Evolutionary conservation across 1,140 invertebrate species (phyloP), one percentile per base, ranked within the genome.

Genomic region (Globodera ellingtonae): DNA sequence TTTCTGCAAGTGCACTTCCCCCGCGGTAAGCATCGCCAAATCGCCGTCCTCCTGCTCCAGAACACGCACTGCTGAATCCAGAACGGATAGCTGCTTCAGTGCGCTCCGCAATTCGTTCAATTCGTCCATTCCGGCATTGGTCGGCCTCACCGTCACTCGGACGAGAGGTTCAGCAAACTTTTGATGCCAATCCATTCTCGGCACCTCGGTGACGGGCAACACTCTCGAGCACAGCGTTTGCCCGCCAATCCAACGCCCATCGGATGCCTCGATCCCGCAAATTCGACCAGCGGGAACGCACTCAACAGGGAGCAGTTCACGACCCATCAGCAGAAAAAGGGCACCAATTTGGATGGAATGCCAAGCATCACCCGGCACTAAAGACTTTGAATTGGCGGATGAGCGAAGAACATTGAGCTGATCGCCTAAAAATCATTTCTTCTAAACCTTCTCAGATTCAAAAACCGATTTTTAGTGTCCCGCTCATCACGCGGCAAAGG

Each of bases 1-100:
- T 85, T 95, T 93, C 89, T 98, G 94, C 56, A 99, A 91, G 91
- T 99, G 98, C 8, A 99, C 95, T 91, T 99, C 96, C 0, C 98
- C 98, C 9, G 96, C 94, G 0, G 97, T 98, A 5, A 95, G 92
- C n/a, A 99, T 91, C 2, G 99, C 94, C 89, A 97, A 93, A 90
- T 99, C 96, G 0, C 98, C 98, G 9, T 93, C 96, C 87, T 97
- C 94, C 90, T 88, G 81, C 75, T 88, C 85, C 21, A 87, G 7
- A 48, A 89, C 78, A 47, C 86, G 70, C 82, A 82, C 89, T 78
- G 83, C 89, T 79, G 83, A 93, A 91, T 98, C 97, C 1, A 96
- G 94, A 90, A 98, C 95, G 90, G 95, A 95, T 21, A 97, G 90
- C 44, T 95, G 89, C 84, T 93, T 93, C 48, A 97, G 90, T 5